Evolutionary conservation across 1,140 invertebrate genomes (phyloP), one percentile per base, ranked within the genome.

Genomic region (Adelges cooleyi): DNA sequence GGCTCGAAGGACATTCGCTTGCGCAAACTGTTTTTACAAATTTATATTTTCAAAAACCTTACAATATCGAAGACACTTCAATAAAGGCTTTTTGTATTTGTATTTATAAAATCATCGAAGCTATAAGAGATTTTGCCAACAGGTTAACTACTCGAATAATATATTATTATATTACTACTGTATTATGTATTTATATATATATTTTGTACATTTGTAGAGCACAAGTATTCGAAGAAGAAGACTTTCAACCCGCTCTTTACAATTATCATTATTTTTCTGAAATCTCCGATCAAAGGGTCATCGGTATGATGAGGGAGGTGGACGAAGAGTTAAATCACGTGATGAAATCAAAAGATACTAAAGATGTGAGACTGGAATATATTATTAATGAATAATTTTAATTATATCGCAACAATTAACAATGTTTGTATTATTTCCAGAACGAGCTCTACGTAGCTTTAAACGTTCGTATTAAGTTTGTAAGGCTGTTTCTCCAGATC

Each of bases 11-110:
- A 0, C 91, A 95, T 74, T 98, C 93, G 13, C 80, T 97, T 68
- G 94, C 92, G 27, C 94, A 98, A 79, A 98, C 95, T 18, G 86
- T 98, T 11, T 97, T 98, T 72, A 98, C 92, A 10, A 97, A 97
- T 77, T 80, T 98, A 27, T 98, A 96, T 73, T 77, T 98, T 36
- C 94, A 98, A 76, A 86, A 93, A 70, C 92, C 94, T 6, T 81
- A 86, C 70, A 76, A 84, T 68, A 92, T 98, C 68, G 78, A 85
- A 71, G 91, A 96, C 73, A 86, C 85, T 73, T 80, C 83, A 33
- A 76, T 98, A 33, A 88, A 86, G 75, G 86, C 87, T 11, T 96
- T 95, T 74, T 90, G 86, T 73, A 86, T 92, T 69, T 83, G 86
- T 66, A 83, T 93, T 49, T 85, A 96, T 69, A 96, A 96, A 78